These are phyloP conservation scores for Anolis carolinensis DNA, from an alignment of 2,113 vertebrate genomes.

Conservation along the genomic window DNA sequence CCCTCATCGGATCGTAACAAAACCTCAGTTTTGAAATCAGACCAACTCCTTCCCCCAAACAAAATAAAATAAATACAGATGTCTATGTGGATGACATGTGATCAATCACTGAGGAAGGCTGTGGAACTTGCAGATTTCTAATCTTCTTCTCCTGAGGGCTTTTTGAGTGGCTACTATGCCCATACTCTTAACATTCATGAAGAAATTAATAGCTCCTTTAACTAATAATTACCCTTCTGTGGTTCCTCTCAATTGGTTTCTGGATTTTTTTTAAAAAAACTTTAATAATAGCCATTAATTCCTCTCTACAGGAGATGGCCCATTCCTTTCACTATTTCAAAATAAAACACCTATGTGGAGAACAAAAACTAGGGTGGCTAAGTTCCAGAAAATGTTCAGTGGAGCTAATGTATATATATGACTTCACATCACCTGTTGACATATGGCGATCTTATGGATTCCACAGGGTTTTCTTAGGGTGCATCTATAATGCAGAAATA, in stretches of 20 bases:
- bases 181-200: constrained; percentile 32
- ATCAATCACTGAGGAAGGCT: constrained; percentile 41
- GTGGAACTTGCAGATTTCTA: background rate
- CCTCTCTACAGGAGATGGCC: constrained; percentile 5
- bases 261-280: constrained; percentile 50
- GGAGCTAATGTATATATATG: no score
- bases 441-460: no score
- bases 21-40: background rate
- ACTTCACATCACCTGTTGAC: no score
- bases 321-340: constrained; percentile 27
- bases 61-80: constrained; percentile 1
- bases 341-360: constrained; percentile 4
- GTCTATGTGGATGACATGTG: background rate
- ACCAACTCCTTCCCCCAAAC: background rate
- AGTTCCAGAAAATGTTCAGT: constrained; percentile 21
- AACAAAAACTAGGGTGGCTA: background rate
- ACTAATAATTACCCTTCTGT: constrained; percentile 45
- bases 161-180: constrained; percentile 14
- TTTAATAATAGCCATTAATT: constrained; percentile 47
- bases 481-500: no score
- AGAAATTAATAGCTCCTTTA: constrained; percentile 50
- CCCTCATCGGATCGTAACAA: background rate
- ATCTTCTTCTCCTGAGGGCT: constrained; percentile 16
- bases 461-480: no score
- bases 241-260: constrained; percentile 44